Base-by-base conservation (phyloP, 2,797 vertebrate species). In the Sebastes itinus region DNA sequence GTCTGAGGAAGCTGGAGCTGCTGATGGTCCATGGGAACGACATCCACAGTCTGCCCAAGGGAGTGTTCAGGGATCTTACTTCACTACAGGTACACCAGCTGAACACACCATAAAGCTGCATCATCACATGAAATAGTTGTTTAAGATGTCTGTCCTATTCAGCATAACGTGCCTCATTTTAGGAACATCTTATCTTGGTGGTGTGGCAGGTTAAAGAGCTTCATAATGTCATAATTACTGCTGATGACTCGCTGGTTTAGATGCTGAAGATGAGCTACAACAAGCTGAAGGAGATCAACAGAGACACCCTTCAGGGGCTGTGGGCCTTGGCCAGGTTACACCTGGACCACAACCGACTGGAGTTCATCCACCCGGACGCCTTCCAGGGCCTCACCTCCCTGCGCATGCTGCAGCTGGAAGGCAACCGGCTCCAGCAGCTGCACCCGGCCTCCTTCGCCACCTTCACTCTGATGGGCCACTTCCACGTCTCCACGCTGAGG, bases 241-340 rank as follows among this genome's bases (percentile, higher is more conserved):
- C 18, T 59, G 10, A n/a, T 59, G 12, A 42, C 6, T 58, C 10
- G 1, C 69, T 72, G 46, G n/a, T 72, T 66, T n/a, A 99, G 98
- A 97, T 98, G 84, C 92, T 99, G 90, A 99, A 99, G 92, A 93
- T 98, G 65, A 99, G 98, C 93, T 99, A 98, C 93, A 99, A 99
- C 90, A 97, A 98, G 76, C 83, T 99, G 60, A 95, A 92, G 10
- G 92, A 95, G 69, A 82, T 99, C 81, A 94, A 84, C 42, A 88
- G 91, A 2, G 86, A 90, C n/a, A 95, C 96, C 1, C 93, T 99
- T 7, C 94, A 84, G 64, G 98, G 98, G 2, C 96, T 99, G 64
- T 95, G 94, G 85, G 91, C 89, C 32, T 64, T 99, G 82, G 87
- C 96, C 75, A 88, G 98, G 67, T 84, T 99, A 27, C 97, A 99